Conservation (phyloP, 1,140 invertebrate species). For the Holcopasites calliopsidis region DNA sequence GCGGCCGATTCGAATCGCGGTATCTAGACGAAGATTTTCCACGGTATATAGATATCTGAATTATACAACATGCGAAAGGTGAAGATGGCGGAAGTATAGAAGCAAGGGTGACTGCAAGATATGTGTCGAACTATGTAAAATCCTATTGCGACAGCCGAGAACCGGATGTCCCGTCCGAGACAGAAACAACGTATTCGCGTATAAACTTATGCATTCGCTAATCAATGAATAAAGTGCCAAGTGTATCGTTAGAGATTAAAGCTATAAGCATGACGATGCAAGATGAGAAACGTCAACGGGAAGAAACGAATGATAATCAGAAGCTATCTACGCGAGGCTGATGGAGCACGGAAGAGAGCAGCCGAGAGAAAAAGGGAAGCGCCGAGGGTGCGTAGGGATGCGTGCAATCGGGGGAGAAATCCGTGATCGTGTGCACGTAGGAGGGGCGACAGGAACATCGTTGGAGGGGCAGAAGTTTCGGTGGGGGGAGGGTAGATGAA, state of each 20-base stretch:
- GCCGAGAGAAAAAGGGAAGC: not conserved
- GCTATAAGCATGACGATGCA: slow-evolving; percentile 12
- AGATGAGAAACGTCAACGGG: slow-evolving; percentile 29
- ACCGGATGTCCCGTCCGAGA: no score
- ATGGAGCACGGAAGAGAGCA: not conserved
- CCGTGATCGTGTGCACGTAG: slow-evolving; percentile 30
- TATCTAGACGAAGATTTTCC: slow-evolving; percentile 6
- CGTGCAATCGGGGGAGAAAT: slow-evolving; percentile 18
- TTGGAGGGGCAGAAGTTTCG: slow-evolving; percentile 19
- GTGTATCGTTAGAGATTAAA: slow-evolving; percentile 1
- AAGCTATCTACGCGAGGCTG: slow-evolving; percentile 39
- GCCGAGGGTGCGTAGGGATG: slow-evolving; percentile 5
- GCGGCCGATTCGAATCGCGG: slow-evolving; percentile 13
- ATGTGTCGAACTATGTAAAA: no score
- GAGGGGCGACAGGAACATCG: slow-evolving; percentile 26
- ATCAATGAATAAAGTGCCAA: not conserved
- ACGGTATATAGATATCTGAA: not conserved
- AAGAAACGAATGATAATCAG: slow-evolving; percentile 54
- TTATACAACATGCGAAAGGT: not conserved
- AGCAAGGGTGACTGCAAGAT: not conserved
- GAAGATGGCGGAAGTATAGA: slow-evolving; percentile 18
- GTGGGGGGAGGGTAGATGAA: slow-evolving; percentile 39
- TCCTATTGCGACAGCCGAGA: no score
- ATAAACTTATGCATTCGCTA: no score
- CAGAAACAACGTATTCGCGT: no score